Conservation (phyloP, 2,113 vertebrate genomes). For the Varanus komodoensis region DNA sequence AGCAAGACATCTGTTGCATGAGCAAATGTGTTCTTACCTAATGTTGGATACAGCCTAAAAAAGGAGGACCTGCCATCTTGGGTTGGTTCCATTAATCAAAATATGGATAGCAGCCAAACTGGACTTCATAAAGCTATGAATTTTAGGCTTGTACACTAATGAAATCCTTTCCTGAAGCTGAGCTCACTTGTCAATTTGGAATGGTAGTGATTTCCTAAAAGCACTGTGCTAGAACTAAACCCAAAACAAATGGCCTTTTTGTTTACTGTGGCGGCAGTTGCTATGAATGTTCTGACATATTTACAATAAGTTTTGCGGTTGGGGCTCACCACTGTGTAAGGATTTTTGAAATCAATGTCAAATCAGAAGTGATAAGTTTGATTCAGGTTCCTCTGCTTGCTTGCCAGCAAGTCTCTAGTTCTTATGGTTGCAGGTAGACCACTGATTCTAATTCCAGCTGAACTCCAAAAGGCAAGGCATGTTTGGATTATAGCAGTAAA, state of each 20-base stretch:
- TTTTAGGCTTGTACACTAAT: not conserved
- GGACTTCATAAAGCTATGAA: not conserved
- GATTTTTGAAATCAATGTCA: not conserved
- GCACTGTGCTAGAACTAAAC: not conserved
- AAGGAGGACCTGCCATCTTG: not conserved
- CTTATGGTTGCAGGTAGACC: not conserved
- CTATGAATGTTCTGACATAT: not conserved
- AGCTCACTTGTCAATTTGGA: not conserved
- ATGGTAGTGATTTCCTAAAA: not conserved
- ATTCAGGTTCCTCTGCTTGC: not conserved
- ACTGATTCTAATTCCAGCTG: not conserved
- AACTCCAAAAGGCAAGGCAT: not conserved
- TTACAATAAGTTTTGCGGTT: not conserved
- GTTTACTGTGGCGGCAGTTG: not conserved
- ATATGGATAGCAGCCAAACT: not conserved
- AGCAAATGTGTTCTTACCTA: not conserved
- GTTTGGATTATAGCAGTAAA: not conserved
- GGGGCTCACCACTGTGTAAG: not conserved
- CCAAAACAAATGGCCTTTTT: not conserved
- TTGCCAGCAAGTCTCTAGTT: not conserved
- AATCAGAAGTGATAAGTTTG: not conserved
- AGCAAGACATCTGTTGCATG: not conserved
- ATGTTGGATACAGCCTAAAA: not conserved
- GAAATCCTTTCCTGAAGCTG: not conserved
- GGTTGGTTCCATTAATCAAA: constrained; percentile 1